phyloP scores from a whole-genome alignment of 2,888 invertebrate genomes.

The Callimorpha dominula region DNA sequence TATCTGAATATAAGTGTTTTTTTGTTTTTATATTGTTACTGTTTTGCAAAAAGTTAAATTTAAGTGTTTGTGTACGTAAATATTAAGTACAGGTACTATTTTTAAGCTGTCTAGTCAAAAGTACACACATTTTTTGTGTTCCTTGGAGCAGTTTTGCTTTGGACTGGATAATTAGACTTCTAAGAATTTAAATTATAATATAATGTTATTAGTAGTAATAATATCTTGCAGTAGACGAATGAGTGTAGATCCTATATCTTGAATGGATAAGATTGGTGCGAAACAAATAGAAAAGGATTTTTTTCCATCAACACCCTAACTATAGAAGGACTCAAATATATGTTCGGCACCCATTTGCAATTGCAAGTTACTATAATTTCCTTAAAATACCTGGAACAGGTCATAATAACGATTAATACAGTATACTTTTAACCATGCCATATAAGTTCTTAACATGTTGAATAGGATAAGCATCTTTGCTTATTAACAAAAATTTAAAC shows the following conservation, averaged over 20 bases:
- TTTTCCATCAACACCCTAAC: background rate
- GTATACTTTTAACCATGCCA: background rate
- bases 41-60: conserved; percentile 34
- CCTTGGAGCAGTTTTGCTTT: conserved; percentile 33
- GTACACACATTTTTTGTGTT: conserved; percentile 32
- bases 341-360: background rate
- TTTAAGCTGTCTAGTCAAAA: conserved; percentile 50
- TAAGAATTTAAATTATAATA: conserved; percentile 25
- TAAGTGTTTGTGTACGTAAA: conserved; percentile 40
- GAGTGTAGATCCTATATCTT: background rate
- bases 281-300: background rate
- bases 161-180: conserved; percentile 44
- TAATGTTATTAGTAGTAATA: background rate
- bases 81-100: conserved; percentile 23
- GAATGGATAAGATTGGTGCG: background rate
- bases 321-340: background rate
- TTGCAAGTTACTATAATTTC: background rate
- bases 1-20: conserved; percentile 23
- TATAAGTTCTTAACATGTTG: background rate
- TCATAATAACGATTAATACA: background rate
- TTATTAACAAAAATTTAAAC: too few relatives aligned
- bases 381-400: background rate
- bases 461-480: background rate
- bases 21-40: conserved; percentile 34
- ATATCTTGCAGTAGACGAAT: background rate